Percentiles rank a stretch among this genome's conserved stretches.
phyloP scores from a whole-genome alignment of 1,140 invertebrate genomes.

The Saccostrea glomerata region DNA sequence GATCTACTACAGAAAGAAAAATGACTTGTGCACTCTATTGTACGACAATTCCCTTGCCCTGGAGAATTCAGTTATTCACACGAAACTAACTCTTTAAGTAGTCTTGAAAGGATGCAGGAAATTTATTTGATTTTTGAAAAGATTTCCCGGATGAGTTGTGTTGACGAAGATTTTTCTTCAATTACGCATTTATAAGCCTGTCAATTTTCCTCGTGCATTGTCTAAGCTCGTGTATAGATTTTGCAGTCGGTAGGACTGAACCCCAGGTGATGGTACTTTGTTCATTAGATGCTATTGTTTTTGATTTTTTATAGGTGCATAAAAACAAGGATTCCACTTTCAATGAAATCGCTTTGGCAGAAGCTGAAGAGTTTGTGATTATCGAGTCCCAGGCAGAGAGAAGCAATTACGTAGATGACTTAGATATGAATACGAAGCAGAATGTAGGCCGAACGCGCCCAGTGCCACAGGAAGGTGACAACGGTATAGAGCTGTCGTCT shows the following conservation, averaged over 20 bases:
- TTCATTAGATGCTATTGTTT: constrained; percentile 31
- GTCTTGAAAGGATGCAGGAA: background rate
- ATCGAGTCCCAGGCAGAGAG: constrained; percentile 19
- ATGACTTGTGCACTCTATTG: background rate
- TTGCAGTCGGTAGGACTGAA: background rate
- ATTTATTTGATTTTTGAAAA: background rate
- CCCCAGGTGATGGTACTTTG: background rate
- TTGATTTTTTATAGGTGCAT: constrained; percentile 25
- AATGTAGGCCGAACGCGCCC: constrained; percentile 23
- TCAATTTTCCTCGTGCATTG: background rate
- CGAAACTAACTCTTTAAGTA: background rate
- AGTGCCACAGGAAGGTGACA: constrained; percentile 17
- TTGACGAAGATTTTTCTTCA: background rate
- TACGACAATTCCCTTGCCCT: background rate
- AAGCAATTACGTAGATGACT: constrained; percentile 12
- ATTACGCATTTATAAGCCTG: background rate
- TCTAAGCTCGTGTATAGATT: background rate
- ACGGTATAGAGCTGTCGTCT: constrained; percentile 34
- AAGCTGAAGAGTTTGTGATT: constrained; percentile 36
- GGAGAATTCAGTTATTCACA: background rate
- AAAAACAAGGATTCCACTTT: background rate
- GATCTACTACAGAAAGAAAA: background rate
- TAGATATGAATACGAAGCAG: constrained; percentile 16
- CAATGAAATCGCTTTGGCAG: background rate
- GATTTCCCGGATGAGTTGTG: background rate